Conservation (phyloP, 1,140 invertebrate genomes). For the Meloidogyne hapla region DNA sequence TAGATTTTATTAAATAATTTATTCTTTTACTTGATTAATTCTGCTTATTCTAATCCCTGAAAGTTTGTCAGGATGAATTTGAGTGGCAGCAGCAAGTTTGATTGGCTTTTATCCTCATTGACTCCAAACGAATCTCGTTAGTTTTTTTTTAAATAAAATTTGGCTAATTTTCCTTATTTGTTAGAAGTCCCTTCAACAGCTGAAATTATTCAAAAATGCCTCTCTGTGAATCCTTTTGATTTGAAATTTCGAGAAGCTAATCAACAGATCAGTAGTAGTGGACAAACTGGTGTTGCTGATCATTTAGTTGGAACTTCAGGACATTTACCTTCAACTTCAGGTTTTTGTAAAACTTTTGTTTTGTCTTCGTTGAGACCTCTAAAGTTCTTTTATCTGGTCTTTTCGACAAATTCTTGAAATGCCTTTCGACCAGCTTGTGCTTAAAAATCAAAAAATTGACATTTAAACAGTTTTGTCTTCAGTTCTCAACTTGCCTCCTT, state of each 20-base stretch:
- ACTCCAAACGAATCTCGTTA: constrained; percentile 35
- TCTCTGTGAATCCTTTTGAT: constrained; percentile 51
- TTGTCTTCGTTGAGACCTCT: no score
- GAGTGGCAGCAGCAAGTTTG: constrained; percentile 41
- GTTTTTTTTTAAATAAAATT: constrained; percentile 15
- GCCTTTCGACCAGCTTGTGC: no score
- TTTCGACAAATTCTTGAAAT: no score
- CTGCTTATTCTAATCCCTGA: no score
- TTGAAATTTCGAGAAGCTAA: constrained; percentile 56
- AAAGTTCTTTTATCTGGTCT: no score
- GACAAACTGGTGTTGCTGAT: not conserved
- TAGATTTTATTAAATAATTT: not conserved
- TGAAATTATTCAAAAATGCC: constrained; percentile 55
- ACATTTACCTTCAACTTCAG: constrained; percentile 20
- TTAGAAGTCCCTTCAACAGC: constrained; percentile 52
- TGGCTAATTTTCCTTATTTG: constrained; percentile 14
- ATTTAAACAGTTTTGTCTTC: constrained; percentile 24
- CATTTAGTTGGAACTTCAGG: constrained; percentile 16
- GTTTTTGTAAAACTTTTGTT: constrained; percentile 3
- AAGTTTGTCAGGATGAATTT: not conserved
- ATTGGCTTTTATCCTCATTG: constrained; percentile 43
- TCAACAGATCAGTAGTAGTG: constrained; percentile 45
- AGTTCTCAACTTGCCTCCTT: constrained; percentile 49
- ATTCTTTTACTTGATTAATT: constrained; percentile 8
- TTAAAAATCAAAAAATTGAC: not conserved